A percentile compares a stretch with the other conserved stretches of the same genome.
These are phyloP conservation scores for Rhinolophus sinicus DNA, from an alignment of 2,113 vertebrate genomes.

Conservation along the genomic window DNA sequence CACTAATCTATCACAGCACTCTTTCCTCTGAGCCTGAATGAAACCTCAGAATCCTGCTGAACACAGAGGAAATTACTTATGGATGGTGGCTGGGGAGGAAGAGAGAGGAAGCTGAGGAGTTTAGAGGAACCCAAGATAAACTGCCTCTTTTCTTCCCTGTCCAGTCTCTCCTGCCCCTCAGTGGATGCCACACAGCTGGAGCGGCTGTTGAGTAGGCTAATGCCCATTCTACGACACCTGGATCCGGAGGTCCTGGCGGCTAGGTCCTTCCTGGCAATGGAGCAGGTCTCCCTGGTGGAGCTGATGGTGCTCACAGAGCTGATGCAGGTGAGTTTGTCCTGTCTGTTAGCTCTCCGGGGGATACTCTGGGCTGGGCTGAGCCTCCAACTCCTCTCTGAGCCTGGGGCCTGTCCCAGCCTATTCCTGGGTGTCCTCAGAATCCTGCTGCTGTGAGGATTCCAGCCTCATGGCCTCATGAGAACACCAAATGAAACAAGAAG, in stretches of 20 bases:
- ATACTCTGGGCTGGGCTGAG: neutral
- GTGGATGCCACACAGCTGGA: slow-evolving; percentile 83
- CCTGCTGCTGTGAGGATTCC: slow-evolving; percentile 31
- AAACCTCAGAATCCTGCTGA: slow-evolving; percentile 21
- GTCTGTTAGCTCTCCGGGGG: too few relatives aligned
- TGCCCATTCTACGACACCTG: slow-evolving; percentile 75
- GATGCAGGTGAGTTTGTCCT: slow-evolving; percentile 85
- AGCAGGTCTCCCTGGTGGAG: slow-evolving; percentile 86
- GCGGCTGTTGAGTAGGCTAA: slow-evolving; percentile 78
- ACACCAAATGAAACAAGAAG: neutral
- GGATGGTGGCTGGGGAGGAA: neutral
- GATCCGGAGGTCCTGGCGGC: slow-evolving; percentile 85
- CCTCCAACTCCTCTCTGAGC: neutral
- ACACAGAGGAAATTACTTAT: neutral
- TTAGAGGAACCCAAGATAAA: neutral
- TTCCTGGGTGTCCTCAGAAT: neutral
- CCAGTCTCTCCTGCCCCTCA: slow-evolving; percentile 73
- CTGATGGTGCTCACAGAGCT: slow-evolving; percentile 85
- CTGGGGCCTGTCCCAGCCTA: neutral
- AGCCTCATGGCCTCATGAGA: neutral
- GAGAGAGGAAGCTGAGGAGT: neutral
- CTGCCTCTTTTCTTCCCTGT: neutral
- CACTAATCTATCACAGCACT: neutral
- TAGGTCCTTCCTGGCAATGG: slow-evolving; percentile 82
- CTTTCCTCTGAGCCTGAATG: neutral